Evolutionary conservation across 30 jellyfish, hydroid and myxozoan genomes (phyloP).

Genomic region (Turritopsis rubra): DNA sequence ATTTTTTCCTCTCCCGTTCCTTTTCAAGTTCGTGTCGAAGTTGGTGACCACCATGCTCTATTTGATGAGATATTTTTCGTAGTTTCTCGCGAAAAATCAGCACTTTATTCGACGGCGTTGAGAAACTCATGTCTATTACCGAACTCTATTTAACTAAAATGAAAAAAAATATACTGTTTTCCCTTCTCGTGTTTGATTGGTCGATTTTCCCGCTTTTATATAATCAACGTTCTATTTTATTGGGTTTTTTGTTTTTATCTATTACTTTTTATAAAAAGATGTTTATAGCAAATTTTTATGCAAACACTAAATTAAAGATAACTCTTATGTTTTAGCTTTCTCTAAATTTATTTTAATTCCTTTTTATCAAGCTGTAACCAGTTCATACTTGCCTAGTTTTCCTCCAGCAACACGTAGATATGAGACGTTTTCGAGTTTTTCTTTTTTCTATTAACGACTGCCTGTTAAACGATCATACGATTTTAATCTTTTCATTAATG

Average conservation of each 20-base stretch:
- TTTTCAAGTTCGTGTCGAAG: background rate
- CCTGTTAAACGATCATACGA: too few species aligned
- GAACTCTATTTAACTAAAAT: background rate
- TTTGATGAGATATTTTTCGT: background rate
- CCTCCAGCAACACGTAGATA: background rate
- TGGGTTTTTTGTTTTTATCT: background rate
- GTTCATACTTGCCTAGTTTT: background rate
- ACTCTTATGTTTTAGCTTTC: background rate
- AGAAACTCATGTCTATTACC: background rate
- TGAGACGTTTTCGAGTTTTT: background rate
- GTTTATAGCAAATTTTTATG: background rate
- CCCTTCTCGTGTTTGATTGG: background rate
- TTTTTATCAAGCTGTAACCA: too few species aligned
- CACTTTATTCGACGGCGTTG: background rate
- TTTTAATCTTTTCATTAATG: too few species aligned
- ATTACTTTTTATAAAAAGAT: background rate
- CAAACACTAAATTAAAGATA: background rate
- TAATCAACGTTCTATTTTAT: background rate
- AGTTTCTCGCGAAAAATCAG: background rate
- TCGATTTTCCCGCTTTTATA: background rate
- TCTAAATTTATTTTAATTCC: background rate
- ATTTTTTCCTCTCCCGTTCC: background rate
- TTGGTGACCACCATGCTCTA: background rate
- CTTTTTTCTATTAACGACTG: too few species aligned
- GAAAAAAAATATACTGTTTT: background rate